Conservation (phyloP, 2,888 invertebrate species). For the Idaea aversata region DNA sequence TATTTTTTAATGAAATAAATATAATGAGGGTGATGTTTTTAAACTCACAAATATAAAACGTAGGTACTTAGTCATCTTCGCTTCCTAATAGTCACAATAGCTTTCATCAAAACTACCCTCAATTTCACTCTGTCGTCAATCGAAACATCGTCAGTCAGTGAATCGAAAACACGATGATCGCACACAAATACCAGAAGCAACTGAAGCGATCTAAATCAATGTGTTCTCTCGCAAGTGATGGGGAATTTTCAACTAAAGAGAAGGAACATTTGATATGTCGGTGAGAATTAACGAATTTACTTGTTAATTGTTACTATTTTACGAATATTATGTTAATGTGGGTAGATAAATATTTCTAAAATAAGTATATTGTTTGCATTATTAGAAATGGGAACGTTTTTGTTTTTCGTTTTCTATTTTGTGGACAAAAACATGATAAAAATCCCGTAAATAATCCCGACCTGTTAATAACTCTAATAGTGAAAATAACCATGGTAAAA, state of each 20-base stretch:
- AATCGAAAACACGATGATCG: background rate
- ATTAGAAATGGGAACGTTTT: background rate
- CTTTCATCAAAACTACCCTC: slow-evolving; percentile 9
- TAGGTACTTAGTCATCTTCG: too few relatives aligned
- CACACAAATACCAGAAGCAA: background rate
- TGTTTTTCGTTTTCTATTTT: too few relatives aligned
- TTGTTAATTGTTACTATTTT: background rate
- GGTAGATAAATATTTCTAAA: background rate
- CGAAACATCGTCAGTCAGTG: background rate
- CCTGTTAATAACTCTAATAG: too few relatives aligned
- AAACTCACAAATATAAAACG: too few relatives aligned
- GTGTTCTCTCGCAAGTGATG: slow-evolving; percentile 19
- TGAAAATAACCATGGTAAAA: too few relatives aligned
- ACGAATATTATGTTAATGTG: background rate
- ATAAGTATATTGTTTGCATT: background rate
- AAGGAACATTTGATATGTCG: background rate
- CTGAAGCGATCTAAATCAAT: slow-evolving; percentile 24
- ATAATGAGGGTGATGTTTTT: too few relatives aligned
- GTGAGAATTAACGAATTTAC: background rate
- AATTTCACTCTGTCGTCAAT: background rate
- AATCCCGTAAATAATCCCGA: too few relatives aligned
- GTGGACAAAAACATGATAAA: too few relatives aligned
- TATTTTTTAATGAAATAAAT: too few relatives aligned
- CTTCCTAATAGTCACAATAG: too few relatives aligned
- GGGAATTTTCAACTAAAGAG: background rate